Evolutionary conservation across 2,113 vertebrate genomes (phyloP).

Genomic region (Rhagologus leucostigma): DNA sequence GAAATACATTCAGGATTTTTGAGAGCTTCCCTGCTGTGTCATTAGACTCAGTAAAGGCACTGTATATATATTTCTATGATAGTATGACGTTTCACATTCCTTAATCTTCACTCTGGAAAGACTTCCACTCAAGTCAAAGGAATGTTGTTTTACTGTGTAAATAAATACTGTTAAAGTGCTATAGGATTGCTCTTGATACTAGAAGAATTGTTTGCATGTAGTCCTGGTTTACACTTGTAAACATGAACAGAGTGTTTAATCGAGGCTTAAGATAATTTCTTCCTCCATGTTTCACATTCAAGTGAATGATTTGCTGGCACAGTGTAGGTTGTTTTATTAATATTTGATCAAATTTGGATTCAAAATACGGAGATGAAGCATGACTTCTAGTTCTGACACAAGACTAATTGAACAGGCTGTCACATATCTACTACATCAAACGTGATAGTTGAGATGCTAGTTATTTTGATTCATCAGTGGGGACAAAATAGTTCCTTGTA

Average conservation of each 20-base stretch:
- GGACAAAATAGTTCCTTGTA: background rate
- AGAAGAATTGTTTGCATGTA: background rate
- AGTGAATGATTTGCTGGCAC: background rate
- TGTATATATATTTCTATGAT: background rate
- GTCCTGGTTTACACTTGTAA: background rate
- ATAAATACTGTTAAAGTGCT: background rate
- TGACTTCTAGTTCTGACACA: background rate
- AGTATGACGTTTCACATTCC: background rate
- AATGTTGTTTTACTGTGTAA: background rate
- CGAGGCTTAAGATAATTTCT: background rate
- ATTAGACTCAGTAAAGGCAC: background rate
- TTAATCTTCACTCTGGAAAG: background rate
- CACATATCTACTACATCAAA: background rate
- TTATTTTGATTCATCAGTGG: background rate
- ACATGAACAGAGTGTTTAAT: background rate
- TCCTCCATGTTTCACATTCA: background rate
- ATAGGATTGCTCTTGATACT: background rate
- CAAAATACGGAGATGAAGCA: background rate
- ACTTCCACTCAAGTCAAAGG: background rate
- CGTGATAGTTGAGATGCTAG: background rate
- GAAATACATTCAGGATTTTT: background rate
- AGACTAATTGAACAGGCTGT: background rate
- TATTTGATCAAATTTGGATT: background rate
- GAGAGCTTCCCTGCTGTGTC: background rate
- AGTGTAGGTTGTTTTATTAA: background rate